These are phyloP conservation scores for Threskiornis aethiopicus DNA, from an alignment of 2,797 vertebrate species.

Conservation along the genomic window DNA sequence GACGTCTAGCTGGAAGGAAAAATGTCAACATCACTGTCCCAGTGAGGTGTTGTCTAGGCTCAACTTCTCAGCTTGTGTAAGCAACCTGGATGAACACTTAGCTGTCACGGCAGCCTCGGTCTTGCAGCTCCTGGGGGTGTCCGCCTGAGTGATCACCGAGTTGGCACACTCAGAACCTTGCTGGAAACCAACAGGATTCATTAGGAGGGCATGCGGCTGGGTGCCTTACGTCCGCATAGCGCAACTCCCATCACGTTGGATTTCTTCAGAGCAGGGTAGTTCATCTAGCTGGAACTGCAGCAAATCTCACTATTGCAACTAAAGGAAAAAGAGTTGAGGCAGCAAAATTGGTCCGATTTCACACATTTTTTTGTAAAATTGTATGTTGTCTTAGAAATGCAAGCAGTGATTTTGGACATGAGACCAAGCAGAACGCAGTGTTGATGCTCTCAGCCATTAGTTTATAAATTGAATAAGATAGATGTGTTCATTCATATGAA, in stretches of 20 bases:
- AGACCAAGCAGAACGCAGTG: slow-evolving; percentile 61
- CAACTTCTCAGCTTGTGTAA: fast-evolving
- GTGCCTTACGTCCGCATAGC: fast-evolving
- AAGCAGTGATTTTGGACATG: slow-evolving; percentile 51
- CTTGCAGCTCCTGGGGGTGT: neutral
- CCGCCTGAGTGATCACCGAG: fast-evolving
- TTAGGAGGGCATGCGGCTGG: fast-evolving
- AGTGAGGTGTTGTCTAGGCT: fast-evolving
- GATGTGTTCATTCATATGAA: slow-evolving; percentile 80
- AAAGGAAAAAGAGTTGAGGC: neutral
- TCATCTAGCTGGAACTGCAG: neutral
- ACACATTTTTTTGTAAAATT: slow-evolving; percentile 18
- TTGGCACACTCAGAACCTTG: neutral
- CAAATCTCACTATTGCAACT: neutral
- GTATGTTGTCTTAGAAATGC: neutral
- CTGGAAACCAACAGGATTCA: neutral
- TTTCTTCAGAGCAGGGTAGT: neutral
- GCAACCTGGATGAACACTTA: neutral
- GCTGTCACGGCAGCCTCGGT: fast-evolving
- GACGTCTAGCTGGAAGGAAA: neutral
- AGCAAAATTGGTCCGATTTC: neutral
- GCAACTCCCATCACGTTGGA: fast-evolving
- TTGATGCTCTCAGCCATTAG: slow-evolving; percentile 73
- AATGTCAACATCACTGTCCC: fast-evolving
- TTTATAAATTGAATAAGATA: slow-evolving; percentile 78